These are phyloP conservation scores for Drosophila arawakana DNA, from an alignment of 1,140 invertebrate genomes.

Conservation along the genomic window DNA sequence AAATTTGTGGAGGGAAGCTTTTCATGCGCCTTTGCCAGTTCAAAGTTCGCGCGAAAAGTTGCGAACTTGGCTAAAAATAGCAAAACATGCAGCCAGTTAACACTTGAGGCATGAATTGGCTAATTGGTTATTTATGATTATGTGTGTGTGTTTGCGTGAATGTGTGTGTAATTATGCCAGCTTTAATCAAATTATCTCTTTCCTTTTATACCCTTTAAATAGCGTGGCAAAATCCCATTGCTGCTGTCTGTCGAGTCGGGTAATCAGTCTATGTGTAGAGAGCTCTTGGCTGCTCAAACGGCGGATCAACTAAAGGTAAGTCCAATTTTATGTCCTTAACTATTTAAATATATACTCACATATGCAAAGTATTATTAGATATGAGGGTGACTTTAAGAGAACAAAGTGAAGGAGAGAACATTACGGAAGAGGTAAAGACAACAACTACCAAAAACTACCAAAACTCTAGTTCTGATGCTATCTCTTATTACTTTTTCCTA, in stretches of 20 bases:
- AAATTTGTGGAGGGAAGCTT: neutral
- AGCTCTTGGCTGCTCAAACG: slow-evolving; percentile 93
- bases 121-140: slow-evolving; percentile 79
- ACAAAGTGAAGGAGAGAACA: slow-evolving; percentile 9
- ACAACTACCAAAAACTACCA: neutral
- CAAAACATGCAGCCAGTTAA: slow-evolving; percentile 71
- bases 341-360: slow-evolving; percentile 1
- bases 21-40: slow-evolving; percentile 50
- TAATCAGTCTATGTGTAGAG: slow-evolving; percentile 96
- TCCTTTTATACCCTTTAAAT: slow-evolving; percentile 53
- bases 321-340: neutral
- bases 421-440: slow-evolving; percentile 16
- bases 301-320: slow-evolving; percentile 90
- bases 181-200: slow-evolving; percentile 73
- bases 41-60: slow-evolving; percentile 78
- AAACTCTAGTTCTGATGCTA: slow-evolving; percentile 4
- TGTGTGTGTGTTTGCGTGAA: slow-evolving; percentile 40
- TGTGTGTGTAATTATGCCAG: slow-evolving; percentile 49
- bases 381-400: slow-evolving; percentile 15
- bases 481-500: slow-evolving; percentile 2
- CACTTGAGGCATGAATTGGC: slow-evolving; percentile 81
- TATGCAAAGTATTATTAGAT: slow-evolving; percentile 17
- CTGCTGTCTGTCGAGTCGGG: slow-evolving; percentile 96
- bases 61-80: slow-evolving; percentile 80
- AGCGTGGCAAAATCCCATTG: slow-evolving; percentile 97